Evolutionary conservation across 2,113 vertebrate genomes (phyloP).

Genomic region (Triplophysa siluroides): DNA sequence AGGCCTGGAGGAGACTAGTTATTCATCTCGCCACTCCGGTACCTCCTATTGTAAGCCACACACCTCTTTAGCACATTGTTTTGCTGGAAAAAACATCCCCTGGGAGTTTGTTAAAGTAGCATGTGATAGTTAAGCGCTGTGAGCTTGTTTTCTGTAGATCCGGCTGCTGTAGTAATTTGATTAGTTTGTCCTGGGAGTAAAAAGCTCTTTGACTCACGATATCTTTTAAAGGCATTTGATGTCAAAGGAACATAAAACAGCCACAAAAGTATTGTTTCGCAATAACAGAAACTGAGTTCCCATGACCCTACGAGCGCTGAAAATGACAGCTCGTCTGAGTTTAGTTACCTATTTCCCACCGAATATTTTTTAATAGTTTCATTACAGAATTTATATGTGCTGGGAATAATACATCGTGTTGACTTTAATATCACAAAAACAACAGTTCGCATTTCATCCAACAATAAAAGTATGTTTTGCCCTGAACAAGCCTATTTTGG

Average conservation of each 20-base stretch:
- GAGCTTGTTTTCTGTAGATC: conserved; percentile 4
- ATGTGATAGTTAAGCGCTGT: conserved; percentile 4
- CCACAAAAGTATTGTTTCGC: not conserved
- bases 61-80: conserved; percentile 3
- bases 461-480: too few species aligned
- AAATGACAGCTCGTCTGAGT: too few species aligned
- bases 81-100: not conserved
- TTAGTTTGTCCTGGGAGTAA: not conserved
- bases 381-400: too few species aligned
- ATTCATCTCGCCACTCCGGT: conserved; percentile 6
- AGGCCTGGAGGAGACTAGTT: not conserved
- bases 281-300: not conserved
- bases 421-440: too few species aligned
- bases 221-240: not conserved
- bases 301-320: not conserved
- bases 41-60: not conserved
- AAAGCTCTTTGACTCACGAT: conserved; percentile 2
- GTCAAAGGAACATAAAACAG: conserved; percentile 13
- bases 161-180: conserved; percentile 12
- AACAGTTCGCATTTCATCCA: too few species aligned
- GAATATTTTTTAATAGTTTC: too few species aligned
- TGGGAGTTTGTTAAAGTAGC: not conserved
- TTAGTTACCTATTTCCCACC: too few species aligned
- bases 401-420: too few species aligned
- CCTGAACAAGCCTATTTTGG: too few species aligned